phyloP scores from a whole-genome alignment of 2,113 vertebrate genomes.

The Larimichthys polyactis region DNA sequence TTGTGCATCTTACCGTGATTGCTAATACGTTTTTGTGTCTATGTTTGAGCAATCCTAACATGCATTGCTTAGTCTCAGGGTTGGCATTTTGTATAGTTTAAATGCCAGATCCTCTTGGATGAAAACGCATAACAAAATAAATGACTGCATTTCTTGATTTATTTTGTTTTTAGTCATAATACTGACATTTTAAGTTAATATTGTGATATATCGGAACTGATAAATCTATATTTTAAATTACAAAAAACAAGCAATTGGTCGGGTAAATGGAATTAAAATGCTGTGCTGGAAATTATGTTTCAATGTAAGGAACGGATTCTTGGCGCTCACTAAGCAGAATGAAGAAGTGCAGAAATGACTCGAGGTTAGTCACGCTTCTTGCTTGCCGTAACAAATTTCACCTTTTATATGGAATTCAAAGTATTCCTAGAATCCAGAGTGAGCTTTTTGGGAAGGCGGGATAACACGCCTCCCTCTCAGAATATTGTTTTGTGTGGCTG shows the following conservation, averaged over 20 bases:
- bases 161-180: not conserved
- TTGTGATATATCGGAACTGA: not conserved
- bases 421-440: not conserved
- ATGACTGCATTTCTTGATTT: not conserved
- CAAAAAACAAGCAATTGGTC: not conserved
- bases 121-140: not conserved
- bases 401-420: not conserved
- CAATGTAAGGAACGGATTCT: not conserved
- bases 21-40: conserved; percentile 12
- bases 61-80: not conserved
- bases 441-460: not conserved
- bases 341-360: not conserved
- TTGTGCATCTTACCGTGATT: conserved; percentile 59
- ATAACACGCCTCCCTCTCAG: not conserved
- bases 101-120: not conserved
- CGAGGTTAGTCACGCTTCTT: not conserved
- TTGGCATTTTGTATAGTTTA: not conserved
- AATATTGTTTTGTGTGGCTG: not conserved
- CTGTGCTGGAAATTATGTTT: not conserved
- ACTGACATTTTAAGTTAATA: not conserved
- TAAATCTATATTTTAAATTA: not conserved
- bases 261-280: not conserved
- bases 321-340: not conserved
- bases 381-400: not conserved
- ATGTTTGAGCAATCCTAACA: not conserved